Conservation (phyloP, 2,113 vertebrate genomes). For the Pachyramphus minor region DNA sequence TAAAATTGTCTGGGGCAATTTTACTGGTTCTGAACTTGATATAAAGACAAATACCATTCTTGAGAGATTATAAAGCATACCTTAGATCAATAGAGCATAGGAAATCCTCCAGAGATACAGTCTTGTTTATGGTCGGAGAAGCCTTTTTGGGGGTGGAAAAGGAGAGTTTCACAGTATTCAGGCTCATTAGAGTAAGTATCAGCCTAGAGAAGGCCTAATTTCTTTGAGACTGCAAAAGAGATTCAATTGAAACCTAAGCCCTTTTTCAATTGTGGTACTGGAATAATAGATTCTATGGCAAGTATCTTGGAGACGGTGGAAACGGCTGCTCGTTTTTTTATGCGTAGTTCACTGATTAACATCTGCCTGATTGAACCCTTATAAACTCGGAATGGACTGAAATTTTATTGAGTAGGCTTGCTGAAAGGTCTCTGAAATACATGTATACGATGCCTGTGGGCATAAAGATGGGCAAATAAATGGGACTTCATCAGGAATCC, state of each 20-base stretch:
- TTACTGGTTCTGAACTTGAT: conserved; percentile 26
- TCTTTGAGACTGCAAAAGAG: conserved; percentile 31
- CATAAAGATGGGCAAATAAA: background rate
- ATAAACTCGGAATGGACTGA: conserved; percentile 52
- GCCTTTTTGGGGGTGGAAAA: conserved; percentile 41
- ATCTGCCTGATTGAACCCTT: conserved; percentile 65
- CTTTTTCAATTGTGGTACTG: conserved; percentile 49
- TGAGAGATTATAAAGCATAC: background rate
- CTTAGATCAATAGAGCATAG: conserved; percentile 18
- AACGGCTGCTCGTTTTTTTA: conserved; percentile 66
- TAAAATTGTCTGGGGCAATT: conserved; percentile 11
- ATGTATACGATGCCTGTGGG: background rate
- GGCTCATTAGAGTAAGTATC: conserved; percentile 58
- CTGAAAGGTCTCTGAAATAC: conserved; percentile 57
- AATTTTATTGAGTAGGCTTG: conserved; percentile 48
- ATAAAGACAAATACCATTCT: conserved; percentile 18
- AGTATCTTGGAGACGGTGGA: conserved; percentile 67
- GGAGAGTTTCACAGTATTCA: conserved; percentile 53
- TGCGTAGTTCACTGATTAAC: conserved; percentile 61
- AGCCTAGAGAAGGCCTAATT: conserved; percentile 52
- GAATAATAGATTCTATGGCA: conserved; percentile 56
- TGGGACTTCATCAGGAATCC: background rate
- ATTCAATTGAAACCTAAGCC: conserved; percentile 51
- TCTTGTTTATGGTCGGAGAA: conserved; percentile 45
- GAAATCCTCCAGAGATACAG: conserved; percentile 59